Evolutionary conservation across 2,888 invertebrate species (phyloP), one percentile per base, ranked within the genome.

Genomic region (Eutolmus rufibarbis): DNA sequence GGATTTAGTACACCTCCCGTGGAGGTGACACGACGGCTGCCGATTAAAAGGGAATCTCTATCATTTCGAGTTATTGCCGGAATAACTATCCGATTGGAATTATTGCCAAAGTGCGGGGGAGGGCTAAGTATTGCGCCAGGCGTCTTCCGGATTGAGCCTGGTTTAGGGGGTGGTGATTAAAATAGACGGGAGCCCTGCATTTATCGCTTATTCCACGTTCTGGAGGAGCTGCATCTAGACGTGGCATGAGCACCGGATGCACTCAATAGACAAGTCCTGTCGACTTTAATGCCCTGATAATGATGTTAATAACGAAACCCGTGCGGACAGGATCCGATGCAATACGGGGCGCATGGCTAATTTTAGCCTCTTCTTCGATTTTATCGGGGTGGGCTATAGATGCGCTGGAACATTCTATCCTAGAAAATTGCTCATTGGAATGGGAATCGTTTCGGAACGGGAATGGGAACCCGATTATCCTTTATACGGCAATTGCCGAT

Each of bases 351-450:
- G 23, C 34, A 43, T n/a, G 78, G 16, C 46, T 43, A 46, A 78
- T 78, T 78, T 78, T 43, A 78, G 78, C 43, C 46, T n/a, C 19
- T 78, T 78, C 78, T 43, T 78, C 19, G 46, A 78, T 46, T 40
- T 40, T 78, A 28, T 78, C 78, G 28, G 40, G 28, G 1, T 0
- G 1, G 57, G 23, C 34, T 7, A 34, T 34, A 16, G 37, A 74
- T 76, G 76, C 16, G 7, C n/a, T 37, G 37, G 19, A 76, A 16
- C 37, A 2, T 37, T 76, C 5, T 76, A 37, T 37, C 28, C 34
- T 76, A 7, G 76, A 76, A 76, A 76, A 76, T 76, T 76, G 37
- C 76, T 66, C 76, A 34, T 34, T 3, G 34, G 76, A 76, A 76
- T 37, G 16, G 43, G 14, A 46, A 5, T 19, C 43, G 23, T 78